Conservation (phyloP, 2,113 vertebrate species). For the Misgurnus anguillicaudatus region DNA sequence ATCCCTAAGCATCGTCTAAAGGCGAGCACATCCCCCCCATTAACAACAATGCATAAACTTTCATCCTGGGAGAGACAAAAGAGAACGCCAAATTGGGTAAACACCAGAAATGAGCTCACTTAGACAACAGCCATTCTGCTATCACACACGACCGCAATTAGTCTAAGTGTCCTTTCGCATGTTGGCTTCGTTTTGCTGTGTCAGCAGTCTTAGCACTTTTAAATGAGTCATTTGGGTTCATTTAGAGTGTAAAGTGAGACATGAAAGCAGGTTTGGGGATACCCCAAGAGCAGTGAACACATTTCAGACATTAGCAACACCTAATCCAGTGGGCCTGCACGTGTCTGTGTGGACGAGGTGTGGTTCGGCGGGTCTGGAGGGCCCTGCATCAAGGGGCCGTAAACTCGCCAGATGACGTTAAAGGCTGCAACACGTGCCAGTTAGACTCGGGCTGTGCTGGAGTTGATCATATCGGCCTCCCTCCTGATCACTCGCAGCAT, state of each 20-base stretch:
- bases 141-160: constrained; percentile 2
- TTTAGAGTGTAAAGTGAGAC: constrained; percentile 46
- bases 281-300: constrained; percentile 15
- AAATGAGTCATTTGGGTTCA: constrained; percentile 50
- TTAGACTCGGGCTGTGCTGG: constrained; percentile 53
- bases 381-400: constrained; percentile 61
- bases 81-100: neutral
- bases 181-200: constrained; percentile 21
- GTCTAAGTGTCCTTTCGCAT: neutral
- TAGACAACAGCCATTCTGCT: constrained; percentile 18
- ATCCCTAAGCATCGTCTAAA: neutral
- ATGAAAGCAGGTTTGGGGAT: constrained; percentile 36
- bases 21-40: neutral
- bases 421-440: constrained; percentile 63
- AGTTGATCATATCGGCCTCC: constrained; percentile 44
- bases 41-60: constrained; percentile 3
- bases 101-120: constrained; percentile 13
- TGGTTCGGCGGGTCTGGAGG: constrained; percentile 36
- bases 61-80: constrained; percentile 2
- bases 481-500: neutral
- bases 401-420: constrained; percentile 65
- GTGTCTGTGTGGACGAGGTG: constrained; percentile 52
- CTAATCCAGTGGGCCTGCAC: constrained; percentile 26
- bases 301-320: constrained; percentile 40
- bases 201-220: constrained; percentile 29